Evolutionary conservation across 1,140 invertebrate species (phyloP).

Genomic region (Nebria ingens): DNA sequence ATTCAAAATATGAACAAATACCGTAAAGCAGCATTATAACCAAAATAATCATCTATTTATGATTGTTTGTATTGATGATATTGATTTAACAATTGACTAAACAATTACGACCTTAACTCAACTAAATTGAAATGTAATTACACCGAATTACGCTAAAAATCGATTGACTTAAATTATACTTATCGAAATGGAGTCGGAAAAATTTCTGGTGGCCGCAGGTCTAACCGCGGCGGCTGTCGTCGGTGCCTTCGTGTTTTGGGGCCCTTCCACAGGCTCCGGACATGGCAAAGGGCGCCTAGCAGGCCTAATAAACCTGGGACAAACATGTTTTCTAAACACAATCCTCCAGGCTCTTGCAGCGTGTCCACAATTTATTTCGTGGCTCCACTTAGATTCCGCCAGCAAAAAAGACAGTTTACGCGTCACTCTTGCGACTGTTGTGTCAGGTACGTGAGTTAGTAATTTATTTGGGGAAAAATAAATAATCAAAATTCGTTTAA

Average conservation of each 20-base stretch:
- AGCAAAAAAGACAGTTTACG: conserved; percentile 29
- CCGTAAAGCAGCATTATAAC: too few relatives aligned
- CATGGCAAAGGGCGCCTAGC: conserved; percentile 56
- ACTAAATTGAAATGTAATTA: too few relatives aligned
- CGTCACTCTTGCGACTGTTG: conserved; percentile 27
- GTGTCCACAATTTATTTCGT: conserved; percentile 67
- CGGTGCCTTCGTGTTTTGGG: conserved; percentile 69
- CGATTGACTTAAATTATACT: too few relatives aligned
- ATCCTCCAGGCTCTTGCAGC: conserved; percentile 73
- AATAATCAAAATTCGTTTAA: conserved; percentile 6
- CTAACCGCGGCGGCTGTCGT: conserved; percentile 63
- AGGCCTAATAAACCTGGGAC: conserved; percentile 73
- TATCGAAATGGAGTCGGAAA: conserved; percentile 54
- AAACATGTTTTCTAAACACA: conserved; percentile 81
- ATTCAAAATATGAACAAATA: too few relatives aligned
- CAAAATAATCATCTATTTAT: too few relatives aligned
- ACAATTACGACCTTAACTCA: too few relatives aligned
- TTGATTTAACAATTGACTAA: too few relatives aligned
- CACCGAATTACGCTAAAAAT: too few relatives aligned
- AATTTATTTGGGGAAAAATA: background rate
- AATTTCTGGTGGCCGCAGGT: conserved; percentile 57
- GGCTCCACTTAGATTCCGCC: conserved; percentile 54
- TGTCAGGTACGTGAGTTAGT: conserved; percentile 25
- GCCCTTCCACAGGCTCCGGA: conserved; percentile 48
- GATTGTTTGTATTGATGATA: too few relatives aligned